Evolutionary conservation across 2,113 vertebrate genomes (phyloP), one percentile per base, ranked within the genome.

Genomic region (Varanus salvator): DNA sequence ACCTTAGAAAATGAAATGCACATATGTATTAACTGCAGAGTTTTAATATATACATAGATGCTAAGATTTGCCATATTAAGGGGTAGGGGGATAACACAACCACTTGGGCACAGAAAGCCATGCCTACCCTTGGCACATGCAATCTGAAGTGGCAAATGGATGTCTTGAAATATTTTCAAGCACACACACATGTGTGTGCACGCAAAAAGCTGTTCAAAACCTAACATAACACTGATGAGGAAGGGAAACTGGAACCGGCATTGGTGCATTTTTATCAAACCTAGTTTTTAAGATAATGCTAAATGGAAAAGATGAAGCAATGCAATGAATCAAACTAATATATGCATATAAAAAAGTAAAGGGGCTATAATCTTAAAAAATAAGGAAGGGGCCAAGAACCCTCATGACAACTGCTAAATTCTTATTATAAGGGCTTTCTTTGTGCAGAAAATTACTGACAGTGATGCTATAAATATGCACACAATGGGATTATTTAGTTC

Each of bases 281-380:
- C 90, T 87, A 93, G 85, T 31, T 89, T 94, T 91, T 84, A 88
- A 92, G 92, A 94, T 91, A 93, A 86, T 77, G 25, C 78, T 50
- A 84, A 91, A 93, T 87, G 92, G 94, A 95, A 95, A 94, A 92
- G 95, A 94, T 89, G 74, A 95, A n/a, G 72, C 85, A 94, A 91
- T 87, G 87, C 84, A 84, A 93, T 38, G n/a, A 44, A 29, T 23
- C 25, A n/a, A 94, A 50, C 69, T 92, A 92, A 74, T 48, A 90
- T 83, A 93, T 83, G 88, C 86, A 93, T 6, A 14, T 29, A 27
- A 93, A 90, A 83, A 94, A 91, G 86, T 4, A 0, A 0, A 92
- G 57, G 88, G 89, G 90, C 80, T 90, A 84, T 91, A 95, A 93
- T 94, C 92, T 91, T 91, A 12, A 93, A 94, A 95, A 96, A 94